Percentiles rank a stretch among this genome's conserved stretches.
These are phyloP conservation scores for Drosophila mauritiana DNA, from an alignment of 1,140 invertebrate species.

Conservation along the genomic window DNA sequence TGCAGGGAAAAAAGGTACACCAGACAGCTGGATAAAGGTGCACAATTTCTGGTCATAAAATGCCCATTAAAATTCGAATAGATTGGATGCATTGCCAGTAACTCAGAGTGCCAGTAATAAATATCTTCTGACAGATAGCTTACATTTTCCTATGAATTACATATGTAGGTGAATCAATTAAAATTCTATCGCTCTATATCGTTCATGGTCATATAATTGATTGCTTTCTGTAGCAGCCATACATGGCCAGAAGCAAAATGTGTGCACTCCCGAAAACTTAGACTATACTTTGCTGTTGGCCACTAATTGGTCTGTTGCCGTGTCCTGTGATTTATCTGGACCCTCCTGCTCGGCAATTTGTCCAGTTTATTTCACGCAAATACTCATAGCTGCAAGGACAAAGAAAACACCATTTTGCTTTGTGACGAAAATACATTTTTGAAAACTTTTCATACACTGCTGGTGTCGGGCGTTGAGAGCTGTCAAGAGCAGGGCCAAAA, in stretches of 20 bases:
- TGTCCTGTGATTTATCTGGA: constrained; percentile 61
- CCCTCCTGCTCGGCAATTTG: constrained; percentile 51
- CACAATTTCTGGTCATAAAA: neutral
- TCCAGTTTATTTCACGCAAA: constrained; percentile 67
- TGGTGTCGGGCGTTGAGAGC: constrained; percentile 41
- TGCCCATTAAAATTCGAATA: neutral
- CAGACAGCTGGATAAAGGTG: neutral
- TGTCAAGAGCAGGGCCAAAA: constrained; percentile 60
- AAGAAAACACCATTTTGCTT: constrained; percentile 44
- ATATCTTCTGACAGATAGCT: neutral
- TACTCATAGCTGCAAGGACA: constrained; percentile 22
- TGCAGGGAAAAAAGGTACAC: neutral
- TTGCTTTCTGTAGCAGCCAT: constrained; percentile 17
- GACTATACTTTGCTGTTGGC: constrained; percentile 16
- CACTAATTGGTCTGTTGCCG: constrained; percentile 52
- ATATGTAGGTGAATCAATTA: neutral
- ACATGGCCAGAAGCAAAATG: neutral
- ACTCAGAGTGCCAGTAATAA: neutral
- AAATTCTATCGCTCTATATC: neutral
- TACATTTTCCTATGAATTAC: constrained; percentile 10
- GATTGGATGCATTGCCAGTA: neutral
- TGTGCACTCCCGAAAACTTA: neutral
- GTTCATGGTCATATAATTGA: constrained; percentile 21
- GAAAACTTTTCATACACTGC: constrained; percentile 45
- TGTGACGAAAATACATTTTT: constrained; percentile 55